phyloP scores from a whole-genome alignment of 1,140 invertebrate species.

The Monochamus saltuarius region DNA sequence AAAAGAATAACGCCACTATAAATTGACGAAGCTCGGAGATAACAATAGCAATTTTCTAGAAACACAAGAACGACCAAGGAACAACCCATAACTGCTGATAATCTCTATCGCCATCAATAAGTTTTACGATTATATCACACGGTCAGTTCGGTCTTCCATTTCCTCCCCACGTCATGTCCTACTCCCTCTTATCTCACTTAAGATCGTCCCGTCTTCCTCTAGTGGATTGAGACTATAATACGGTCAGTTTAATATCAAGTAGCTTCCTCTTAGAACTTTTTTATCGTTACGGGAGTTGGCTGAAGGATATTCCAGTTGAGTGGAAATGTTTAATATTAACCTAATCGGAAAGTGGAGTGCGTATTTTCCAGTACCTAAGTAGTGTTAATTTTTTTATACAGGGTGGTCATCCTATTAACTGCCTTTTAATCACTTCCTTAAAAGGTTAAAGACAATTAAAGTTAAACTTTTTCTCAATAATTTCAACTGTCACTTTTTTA shows the following conservation, averaged over 20 bases:
- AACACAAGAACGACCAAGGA: constrained; percentile 48
- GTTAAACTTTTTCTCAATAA: too few species aligned
- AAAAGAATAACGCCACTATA: constrained; percentile 23
- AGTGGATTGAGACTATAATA: constrained; percentile 33
- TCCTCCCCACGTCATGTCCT: constrained; percentile 16
- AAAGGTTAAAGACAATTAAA: too few species aligned
- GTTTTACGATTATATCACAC: constrained; percentile 48
- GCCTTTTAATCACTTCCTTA: too few species aligned
- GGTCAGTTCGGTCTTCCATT: constrained; percentile 36
- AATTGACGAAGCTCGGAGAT: constrained; percentile 35
- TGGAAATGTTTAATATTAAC: constrained; percentile 15
- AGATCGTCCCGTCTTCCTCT: constrained; percentile 5
- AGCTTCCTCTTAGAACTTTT: constrained; percentile 32
- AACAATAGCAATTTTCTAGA: constrained; percentile 45
- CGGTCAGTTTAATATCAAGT: constrained; percentile 48
- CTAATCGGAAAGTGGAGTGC: constrained; percentile 30
- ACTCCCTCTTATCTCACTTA: too few species aligned
- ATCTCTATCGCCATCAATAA: constrained; percentile 48
- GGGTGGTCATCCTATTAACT: too few species aligned
- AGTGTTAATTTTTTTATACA: too few species aligned
- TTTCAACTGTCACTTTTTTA: too few species aligned
- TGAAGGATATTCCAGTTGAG: constrained; percentile 18
- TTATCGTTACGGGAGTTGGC: constrained; percentile 31
- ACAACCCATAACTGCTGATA: constrained; percentile 50
- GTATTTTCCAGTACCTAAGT: constrained; percentile 16